Base-by-base conservation (phyloP, 2,113 vertebrate species). In the Neolamprologus brichardi region DNA sequence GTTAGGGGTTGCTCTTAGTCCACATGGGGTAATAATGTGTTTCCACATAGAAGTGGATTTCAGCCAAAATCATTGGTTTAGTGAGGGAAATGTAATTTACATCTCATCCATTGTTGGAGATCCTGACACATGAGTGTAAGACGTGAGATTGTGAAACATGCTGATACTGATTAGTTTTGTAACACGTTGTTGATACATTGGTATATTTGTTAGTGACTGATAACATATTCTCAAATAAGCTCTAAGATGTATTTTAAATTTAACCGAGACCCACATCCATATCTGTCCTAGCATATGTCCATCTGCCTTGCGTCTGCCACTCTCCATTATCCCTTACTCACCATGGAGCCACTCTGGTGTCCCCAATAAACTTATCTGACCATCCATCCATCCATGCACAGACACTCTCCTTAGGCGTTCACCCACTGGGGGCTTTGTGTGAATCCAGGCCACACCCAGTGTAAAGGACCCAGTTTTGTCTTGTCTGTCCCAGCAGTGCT, bases 361-460 rank as follows among this genome's bases (percentile, higher is more conserved):
- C 87, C 84, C 84, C 53, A 64, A 88, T 89, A 67, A 87, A 84
- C 30, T 58, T 88, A 91, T 52, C 72, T 77, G 46, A 77, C 30
- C 64, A 54, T 78, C 44, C 64, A 72, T 54, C 79, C 89, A 84
- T 89, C 78, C 85, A 82, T 81, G 52, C 80, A 87, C 87, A 90
- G 84, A 91, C 77, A 41, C 56, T 37, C 77, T 92, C 87, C 92
- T 88, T 56, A 87, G 89, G 87, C 89, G 8, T 60, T 92, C 91
- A 95, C 93, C 91, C 89, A 90, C 82, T 84, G 81, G 89, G 28
- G 82, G 53, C 92, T 92, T 93, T 95, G 91, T 94, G 28, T 72
- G 81, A 93, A 94, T 93, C 87, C 89, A 94, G 93, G 93, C 93
- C 94, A 94, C 95, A 89, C 93, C 94, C 91, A 82, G 82, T 60